These are phyloP conservation scores for Phyto melanocephala DNA, from an alignment of 2,888 invertebrate species.

Conservation along the genomic window DNA sequence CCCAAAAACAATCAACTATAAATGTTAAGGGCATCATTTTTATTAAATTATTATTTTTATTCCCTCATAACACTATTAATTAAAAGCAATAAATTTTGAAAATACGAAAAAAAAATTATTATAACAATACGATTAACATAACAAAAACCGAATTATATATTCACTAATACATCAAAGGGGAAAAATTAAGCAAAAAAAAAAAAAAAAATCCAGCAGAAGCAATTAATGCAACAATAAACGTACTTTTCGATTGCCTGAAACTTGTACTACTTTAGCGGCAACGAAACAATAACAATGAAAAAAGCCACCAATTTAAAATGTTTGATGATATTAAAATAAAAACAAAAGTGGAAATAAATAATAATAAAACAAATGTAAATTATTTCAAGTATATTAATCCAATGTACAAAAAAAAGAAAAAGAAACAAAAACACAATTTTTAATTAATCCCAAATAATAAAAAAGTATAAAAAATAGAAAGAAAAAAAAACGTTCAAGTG, in stretches of 20 bases:
- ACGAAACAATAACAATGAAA: background rate
- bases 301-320: constrained; percentile 30
- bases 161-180: background rate
- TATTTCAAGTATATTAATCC: constrained; percentile 59
- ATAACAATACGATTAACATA: background rate
- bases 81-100: constrained; percentile 36
- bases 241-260: background rate
- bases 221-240: background rate
- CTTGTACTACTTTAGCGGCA: background rate
- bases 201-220: constrained; percentile 15
- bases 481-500: constrained; percentile 38
- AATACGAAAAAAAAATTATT: background rate
- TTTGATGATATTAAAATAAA: constrained; percentile 26
- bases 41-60: constrained; percentile 27
- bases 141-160: constrained; percentile 12
- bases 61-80: constrained; percentile 34
- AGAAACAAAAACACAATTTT: constrained; percentile 60
- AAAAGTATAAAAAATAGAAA: background rate
- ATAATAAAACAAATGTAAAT: constrained; percentile 45
- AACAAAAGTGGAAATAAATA: constrained; percentile 10
- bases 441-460: constrained; percentile 58
- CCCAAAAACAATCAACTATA: constrained; percentile 13
- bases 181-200: constrained; percentile 9
- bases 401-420: background rate
- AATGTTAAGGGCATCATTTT: constrained; percentile 36